Base-by-base conservation (phyloP, 1,140 invertebrate species). In the Camponotus pennsylvanicus region DNA sequence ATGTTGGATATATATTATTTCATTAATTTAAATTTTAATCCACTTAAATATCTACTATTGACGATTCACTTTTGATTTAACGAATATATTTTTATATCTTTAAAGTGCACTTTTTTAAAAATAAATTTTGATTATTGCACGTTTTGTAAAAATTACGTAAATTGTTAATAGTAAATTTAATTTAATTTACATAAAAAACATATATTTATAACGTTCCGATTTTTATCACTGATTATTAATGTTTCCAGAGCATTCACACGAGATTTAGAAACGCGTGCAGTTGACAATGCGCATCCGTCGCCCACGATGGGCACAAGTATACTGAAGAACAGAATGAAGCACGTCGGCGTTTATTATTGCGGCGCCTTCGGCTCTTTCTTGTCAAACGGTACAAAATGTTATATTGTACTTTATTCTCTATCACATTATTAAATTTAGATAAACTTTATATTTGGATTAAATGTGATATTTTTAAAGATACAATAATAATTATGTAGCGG, bases 221-320 rank as follows among this genome's bases (percentile, higher is more conserved):
- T 2, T 69, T 34, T 34, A 37, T 34, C 37, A 37, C 21, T 59
- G 13, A 11, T 82, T 63, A 83, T 83, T 83, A 75, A 83, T 21
- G n/a, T 73, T 49, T 73, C 69, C 55, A 37, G 69, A 83, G 55
- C 55, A 75, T 42, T 49, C 32, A 59, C 55, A 59, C 40, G 15
- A 27, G 61, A 42, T 21, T 83, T 8, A 45, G 8, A 83, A 49
- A 49, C 45, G 8, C 69, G n/a, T 37, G 42, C 37, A 32, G 18
- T 34, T 69, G 32, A 73, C 79, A 49, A 49, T 61, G 32, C 11
- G 45, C 82, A 73, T 88, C 90, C 88, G 88, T 84, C 90, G 69
- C 86, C 85, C 83, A 40, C 89, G 92, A 92, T 83, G 90, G 91
- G 80, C 89, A 85, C 78, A 86, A 89, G 77, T 70, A 45, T 88